Percentiles rank a stretch among this genome's conserved stretches.
Evolutionary conservation across 2,888 invertebrate species (phyloP).

Genomic region (Idaea dimidiata): DNA sequence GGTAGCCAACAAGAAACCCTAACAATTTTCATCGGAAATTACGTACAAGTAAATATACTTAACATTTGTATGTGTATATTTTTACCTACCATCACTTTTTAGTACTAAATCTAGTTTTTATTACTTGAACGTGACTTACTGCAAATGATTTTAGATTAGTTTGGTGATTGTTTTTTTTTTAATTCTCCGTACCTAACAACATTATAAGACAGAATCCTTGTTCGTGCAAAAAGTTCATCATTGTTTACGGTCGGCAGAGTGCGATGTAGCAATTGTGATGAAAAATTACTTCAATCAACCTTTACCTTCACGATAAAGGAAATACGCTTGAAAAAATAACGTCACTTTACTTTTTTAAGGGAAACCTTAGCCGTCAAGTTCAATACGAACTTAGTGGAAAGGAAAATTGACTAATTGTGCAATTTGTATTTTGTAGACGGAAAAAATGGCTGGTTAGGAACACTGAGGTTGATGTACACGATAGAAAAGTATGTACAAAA

Average conservation of each 20-base stretch:
- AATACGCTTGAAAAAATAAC: neutral
- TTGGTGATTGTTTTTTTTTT: neutral
- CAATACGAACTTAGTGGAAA: neutral
- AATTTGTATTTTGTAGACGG: neutral
- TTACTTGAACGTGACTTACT: neutral
- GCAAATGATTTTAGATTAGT: neutral
- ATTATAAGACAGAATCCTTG: constrained; percentile 5
- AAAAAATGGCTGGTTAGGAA: neutral
- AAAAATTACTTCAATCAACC: constrained; percentile 7
- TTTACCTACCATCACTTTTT: neutral
- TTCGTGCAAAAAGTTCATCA: constrained; percentile 4
- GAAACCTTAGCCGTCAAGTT: neutral
- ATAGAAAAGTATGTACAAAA: no score
- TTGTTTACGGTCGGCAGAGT: constrained; percentile 11
- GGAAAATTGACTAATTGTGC: neutral
- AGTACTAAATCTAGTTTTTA: neutral
- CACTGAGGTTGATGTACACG: no score
- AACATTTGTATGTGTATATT: neutral
- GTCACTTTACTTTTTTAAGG: neutral
- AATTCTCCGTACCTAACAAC: constrained; percentile 1
- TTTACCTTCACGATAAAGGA: constrained; percentile 11
- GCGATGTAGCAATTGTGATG: constrained; percentile 13
- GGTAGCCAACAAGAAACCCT: no score
- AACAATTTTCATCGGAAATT: no score
- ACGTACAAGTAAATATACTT: neutral